phyloP scores from a whole-genome alignment of 2,113 vertebrate species.

The Telmatochromis sp. region DNA sequence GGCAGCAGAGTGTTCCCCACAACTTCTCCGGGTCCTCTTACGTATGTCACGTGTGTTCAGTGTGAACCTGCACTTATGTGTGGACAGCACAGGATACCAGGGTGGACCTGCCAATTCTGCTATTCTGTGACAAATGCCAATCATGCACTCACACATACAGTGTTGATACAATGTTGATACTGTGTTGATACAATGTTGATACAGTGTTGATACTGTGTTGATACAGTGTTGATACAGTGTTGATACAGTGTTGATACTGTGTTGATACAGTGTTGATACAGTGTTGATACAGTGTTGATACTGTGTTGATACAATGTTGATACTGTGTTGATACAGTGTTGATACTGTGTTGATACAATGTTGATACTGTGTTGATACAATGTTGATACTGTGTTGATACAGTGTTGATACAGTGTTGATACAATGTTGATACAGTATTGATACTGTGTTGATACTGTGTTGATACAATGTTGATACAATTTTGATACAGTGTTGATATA shows the following conservation, averaged over 20 bases:
- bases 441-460: rapidly evolving
- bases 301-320: rapidly evolving
- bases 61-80: not conserved
- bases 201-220: rapidly evolving
- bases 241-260: rapidly evolving
- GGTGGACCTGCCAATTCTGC: not conserved
- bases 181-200: rapidly evolving
- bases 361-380: rapidly evolving
- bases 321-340: rapidly evolving
- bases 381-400: too few species aligned
- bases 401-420: rapidly evolving
- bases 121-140: not conserved
- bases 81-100: not conserved
- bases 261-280: rapidly evolving
- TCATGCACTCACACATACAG: not conserved
- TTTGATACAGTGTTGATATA: rapidly evolving
- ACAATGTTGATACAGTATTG: rapidly evolving
- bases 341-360: rapidly evolving
- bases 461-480: rapidly evolving
- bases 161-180: rapidly evolving
- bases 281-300: rapidly evolving
- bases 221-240: rapidly evolving
- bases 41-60: not conserved
- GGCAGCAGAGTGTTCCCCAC: not conserved
- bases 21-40: not conserved